Evolutionary conservation across 2,113 vertebrate genomes (phyloP).

Genomic region (Galemys pyrenaicus): DNA sequence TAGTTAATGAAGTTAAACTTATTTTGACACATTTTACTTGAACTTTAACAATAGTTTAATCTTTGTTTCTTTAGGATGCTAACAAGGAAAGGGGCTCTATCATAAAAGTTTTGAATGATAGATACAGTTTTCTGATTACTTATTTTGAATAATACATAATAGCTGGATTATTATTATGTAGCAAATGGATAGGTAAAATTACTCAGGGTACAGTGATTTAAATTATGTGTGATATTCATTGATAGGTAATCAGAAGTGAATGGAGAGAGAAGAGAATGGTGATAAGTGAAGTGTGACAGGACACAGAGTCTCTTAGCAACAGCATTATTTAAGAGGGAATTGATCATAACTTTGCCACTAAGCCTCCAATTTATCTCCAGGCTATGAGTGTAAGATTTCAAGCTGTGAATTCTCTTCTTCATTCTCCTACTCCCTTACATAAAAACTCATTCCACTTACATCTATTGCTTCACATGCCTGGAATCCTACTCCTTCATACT

Average conservation of each 20-base stretch:
- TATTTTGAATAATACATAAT: constrained; percentile 27
- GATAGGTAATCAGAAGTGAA: not conserved
- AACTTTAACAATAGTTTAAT: not conserved
- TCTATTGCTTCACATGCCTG: not conserved
- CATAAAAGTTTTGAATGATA: not conserved
- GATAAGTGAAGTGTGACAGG: not conserved
- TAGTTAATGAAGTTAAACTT: not conserved
- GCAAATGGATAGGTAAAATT: not conserved
- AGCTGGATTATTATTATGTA: not conserved
- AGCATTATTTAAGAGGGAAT: not conserved
- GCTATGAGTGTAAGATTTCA: not conserved
- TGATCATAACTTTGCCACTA: not conserved
- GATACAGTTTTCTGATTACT: not conserved
- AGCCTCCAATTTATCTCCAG: not conserved
- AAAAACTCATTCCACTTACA: not conserved
- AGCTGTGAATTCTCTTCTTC: not conserved
- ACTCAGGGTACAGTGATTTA: not conserved
- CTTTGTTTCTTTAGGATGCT: not conserved
- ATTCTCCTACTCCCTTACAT: no score
- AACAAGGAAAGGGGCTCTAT: not conserved
- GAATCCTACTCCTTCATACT: not conserved
- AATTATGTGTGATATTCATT: not conserved
- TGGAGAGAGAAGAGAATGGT: not conserved
- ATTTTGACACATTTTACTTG: not conserved
- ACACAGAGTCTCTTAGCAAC: not conserved